Base-by-base conservation (phyloP, 2,888 invertebrate genomes). In the Trisateles emortualis region DNA sequence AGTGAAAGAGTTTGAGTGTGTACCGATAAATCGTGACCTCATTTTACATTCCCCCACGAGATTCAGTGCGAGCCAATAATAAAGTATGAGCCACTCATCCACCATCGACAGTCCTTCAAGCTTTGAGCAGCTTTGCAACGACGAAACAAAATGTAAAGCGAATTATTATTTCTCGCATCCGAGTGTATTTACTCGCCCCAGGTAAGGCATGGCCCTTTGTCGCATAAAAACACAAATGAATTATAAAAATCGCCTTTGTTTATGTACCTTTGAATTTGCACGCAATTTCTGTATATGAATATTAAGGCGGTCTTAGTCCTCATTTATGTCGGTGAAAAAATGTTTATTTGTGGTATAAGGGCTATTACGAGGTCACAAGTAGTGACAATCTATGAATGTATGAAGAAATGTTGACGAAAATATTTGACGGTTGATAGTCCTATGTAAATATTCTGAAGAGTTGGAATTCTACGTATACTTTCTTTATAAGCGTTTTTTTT, bases 41-140 rank as follows among this genome's bases (percentile, higher is more conserved):
- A 84, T 89, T 90, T 83, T 73, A 73, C 78, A 79, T 84, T 86
- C 83, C 84, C 87, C 79, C 74, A 74, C 69, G 74, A 80, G 74
- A 83, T 75, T 76, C 82, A 79, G 77, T 83, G 73, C 76, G 74
- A 86, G 88, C 88, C 88, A 91, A 92, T 92, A 90, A 91, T 87
- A 88, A 89, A 90, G 86, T 84, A 86, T 81, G 83, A 84, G 81
- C 84, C 86, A 78, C 80, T 80, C 65, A 73, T 87, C 73, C 75
- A 81, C 73, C 86, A 81, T 87, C 86, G 83, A 91, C 84, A 83
- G 81, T 82, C 74, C 90, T 91, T 72, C 82, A 87, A 72, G 76
- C 84, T 86, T 87, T 87, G 85, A 88, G 83, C 78, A 77, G 75
- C 79, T 75, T 66, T 71, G 75, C 74, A 87, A 86, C 86, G 86